These are phyloP conservation scores for Epizoanthus stellaris DNA, from an alignment of 92 coral and sea anemone genomes.

Conservation along the genomic window DNA sequence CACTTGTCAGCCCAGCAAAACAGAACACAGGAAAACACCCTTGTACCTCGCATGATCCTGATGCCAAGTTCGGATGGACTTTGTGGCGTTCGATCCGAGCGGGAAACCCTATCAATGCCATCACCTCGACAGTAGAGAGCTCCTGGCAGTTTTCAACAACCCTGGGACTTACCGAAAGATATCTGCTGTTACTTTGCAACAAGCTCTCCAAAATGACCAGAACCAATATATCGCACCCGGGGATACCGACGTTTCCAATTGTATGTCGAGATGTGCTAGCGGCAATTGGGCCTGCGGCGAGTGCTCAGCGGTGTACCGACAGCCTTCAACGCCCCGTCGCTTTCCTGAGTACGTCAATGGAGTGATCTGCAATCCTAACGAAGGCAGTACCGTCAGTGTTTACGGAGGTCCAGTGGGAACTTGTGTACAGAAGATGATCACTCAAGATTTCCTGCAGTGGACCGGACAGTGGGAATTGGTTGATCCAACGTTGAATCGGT, in stretches of 20 bases:
- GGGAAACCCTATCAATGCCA: too few species aligned
- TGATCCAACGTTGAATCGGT: too few species aligned
- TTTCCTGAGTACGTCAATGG: too few species aligned
- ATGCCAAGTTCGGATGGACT: too few species aligned
- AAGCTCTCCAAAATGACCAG: not conserved
- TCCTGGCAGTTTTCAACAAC: constrained; percentile 1
- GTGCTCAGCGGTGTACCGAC: not conserved
- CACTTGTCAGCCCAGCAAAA: too few species aligned
- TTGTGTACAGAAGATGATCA: not conserved
- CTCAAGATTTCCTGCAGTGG: not conserved
- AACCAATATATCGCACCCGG: not conserved
- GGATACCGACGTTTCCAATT: not conserved
- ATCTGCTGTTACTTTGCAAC: not conserved
- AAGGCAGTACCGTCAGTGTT: too few species aligned
- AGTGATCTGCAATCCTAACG: too few species aligned
- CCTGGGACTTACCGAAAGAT: not conserved
- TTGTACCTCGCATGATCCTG: too few species aligned
- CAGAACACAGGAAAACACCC: too few species aligned
- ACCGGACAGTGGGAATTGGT: not conserved
- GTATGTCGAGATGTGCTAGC: not conserved
- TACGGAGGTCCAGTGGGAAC: not conserved
- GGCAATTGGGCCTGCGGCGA: constrained; percentile 9
- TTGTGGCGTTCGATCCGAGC: too few species aligned
- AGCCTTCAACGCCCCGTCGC: not conserved
- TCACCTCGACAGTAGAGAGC: constrained; percentile 12